Evolutionary conservation across 2,113 vertebrate species (phyloP), one percentile per base, ranked within the genome.

Genomic region (Mellivora capensis): DNA sequence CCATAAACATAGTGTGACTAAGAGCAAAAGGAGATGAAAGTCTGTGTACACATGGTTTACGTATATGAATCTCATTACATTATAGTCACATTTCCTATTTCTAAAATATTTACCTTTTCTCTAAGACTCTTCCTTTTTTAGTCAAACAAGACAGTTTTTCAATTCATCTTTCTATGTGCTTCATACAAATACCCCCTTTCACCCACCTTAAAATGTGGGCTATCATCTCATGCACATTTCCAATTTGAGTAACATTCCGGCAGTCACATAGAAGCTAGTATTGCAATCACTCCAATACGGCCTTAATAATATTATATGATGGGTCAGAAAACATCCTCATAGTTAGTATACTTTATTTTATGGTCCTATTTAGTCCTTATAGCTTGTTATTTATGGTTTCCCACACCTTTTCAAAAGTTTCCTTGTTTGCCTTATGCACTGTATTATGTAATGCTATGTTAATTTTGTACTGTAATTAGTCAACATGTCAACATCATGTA

Each of bases 361-460:
- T 72, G 27, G 18, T 89, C 92, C 62, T 47, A 83, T 57, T 82
- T 83, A 95, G 23, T 85, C 17, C 59, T 91, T 74, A 49, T 54
- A 96, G n/a, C 31, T 76, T 96, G 37, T 29, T 84, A 82, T 62
- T 94, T 94, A 83, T 72, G 37, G 69, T 74, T 97, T 57, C 57
- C 29, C 13, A 61, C 15, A 25, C 29, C 64, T 64, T 87, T 64
- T 92, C n/a, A 54, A 91, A 44, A n/a, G 13, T 79, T 69, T 72
- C 17, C 18, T 81, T 84, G 59, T 79, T 92, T 96, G 20, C 54
- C 64, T 74, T 82, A 57, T 39, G 11, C 52, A 10, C 31, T 54
- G 5, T 49, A 80, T 62, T 47, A 80, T 67, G 14, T 59, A 79
- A 81, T 77, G 25, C 39, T 89, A 67, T 9, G 7, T 86, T 72